These are phyloP conservation scores for Pseudomyrmex dendroicus DNA, from an alignment of 1,140 invertebrate species.

Conservation along the genomic window DNA sequence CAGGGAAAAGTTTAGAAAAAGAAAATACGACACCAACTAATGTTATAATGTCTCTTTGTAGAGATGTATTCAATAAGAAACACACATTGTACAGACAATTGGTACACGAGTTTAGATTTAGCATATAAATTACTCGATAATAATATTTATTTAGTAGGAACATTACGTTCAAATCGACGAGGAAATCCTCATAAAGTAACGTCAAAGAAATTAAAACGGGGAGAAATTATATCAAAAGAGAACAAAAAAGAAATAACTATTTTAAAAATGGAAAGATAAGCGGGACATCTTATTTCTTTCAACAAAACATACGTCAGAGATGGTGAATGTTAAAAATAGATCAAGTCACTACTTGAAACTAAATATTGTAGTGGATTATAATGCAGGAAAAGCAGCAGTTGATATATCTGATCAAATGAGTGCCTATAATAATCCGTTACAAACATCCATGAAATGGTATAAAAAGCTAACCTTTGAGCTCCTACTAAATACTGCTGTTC, in stretches of 20 bases:
- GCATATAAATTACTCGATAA: slow-evolving; percentile 75
- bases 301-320: slow-evolving; percentile 68
- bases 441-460: slow-evolving; percentile 81
- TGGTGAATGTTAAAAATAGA: slow-evolving; percentile 68
- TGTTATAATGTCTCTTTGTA: slow-evolving; percentile 72
- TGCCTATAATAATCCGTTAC: slow-evolving; percentile 78
- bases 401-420: slow-evolving; percentile 79
- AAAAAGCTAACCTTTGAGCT: slow-evolving; percentile 81
- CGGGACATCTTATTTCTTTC: slow-evolving; percentile 77
- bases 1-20: slow-evolving; percentile 73
- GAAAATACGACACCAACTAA: slow-evolving; percentile 75
- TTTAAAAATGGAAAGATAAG: slow-evolving; percentile 80
- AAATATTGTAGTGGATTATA: slow-evolving; percentile 75
- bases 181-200: slow-evolving; percentile 74
- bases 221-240: slow-evolving; percentile 75
- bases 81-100: slow-evolving; percentile 83
- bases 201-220: slow-evolving; percentile 74
- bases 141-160: slow-evolving; percentile 78
- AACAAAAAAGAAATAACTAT: slow-evolving; percentile 76
- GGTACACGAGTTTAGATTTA: slow-evolving; percentile 79
- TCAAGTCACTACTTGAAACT: slow-evolving; percentile 74
- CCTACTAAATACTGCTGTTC: slow-evolving; percentile 76
- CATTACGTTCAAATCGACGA: slow-evolving; percentile 73
- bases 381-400: slow-evolving; percentile 76
- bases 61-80: slow-evolving; percentile 75